phyloP scores from a whole-genome alignment of 2,797 vertebrate genomes.

The Sebastes iracundus region DNA sequence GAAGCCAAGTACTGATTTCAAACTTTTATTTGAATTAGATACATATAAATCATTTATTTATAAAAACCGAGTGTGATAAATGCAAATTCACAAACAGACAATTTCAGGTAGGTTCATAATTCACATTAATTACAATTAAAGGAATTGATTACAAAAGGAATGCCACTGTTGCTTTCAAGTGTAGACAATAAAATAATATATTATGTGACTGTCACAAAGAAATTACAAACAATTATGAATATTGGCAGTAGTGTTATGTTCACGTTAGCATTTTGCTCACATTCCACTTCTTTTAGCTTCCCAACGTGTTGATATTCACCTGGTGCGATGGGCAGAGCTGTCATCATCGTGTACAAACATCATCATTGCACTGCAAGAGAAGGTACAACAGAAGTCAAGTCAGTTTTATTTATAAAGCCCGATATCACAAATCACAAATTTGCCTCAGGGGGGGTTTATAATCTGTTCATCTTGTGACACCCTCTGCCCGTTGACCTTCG shows the following conservation, averaged over 20 bases:
- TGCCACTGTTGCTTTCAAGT: not conserved
- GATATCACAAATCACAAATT: not conserved
- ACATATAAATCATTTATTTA: not conserved
- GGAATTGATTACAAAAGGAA: not conserved
- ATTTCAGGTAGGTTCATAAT: not conserved
- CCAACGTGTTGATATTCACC: not conserved
- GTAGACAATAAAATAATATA: not conserved
- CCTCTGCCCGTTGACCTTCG: not conserved
- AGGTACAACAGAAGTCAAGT: slow-evolving; percentile 32
- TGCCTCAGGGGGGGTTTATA: not conserved
- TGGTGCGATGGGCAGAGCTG: not conserved
- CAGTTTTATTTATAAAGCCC: not conserved
- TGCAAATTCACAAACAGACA: not conserved
- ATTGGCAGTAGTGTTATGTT: not conserved
- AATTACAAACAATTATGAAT: not conserved
- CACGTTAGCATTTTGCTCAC: not conserved
- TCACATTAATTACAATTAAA: not conserved
- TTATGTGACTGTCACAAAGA: not conserved
- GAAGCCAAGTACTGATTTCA: not conserved
- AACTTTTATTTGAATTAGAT: slow-evolving; percentile 4
- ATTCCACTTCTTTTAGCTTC: not conserved
- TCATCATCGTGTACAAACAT: slow-evolving; percentile 76
- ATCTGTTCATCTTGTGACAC: not conserved
- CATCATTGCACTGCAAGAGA: slow-evolving; percentile 79
- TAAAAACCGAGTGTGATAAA: not conserved